Base-by-base conservation (phyloP, 2,113 vertebrate species). In the Sinocyclocheilus rhinocerous region DNA sequence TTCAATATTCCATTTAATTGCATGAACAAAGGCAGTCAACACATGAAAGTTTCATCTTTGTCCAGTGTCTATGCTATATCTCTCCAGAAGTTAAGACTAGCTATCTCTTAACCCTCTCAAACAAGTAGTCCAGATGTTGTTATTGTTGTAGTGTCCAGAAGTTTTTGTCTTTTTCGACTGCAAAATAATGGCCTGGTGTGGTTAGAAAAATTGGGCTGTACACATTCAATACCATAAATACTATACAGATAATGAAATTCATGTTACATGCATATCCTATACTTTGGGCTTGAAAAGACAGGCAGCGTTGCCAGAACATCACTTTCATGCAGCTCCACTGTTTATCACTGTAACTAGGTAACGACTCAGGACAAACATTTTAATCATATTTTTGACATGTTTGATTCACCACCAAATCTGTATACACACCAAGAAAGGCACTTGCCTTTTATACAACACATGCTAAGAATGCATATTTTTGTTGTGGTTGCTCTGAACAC, bases 291-390 rank as follows among this genome's bases (percentile, higher is more conserved):
- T n/a, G 8, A 61, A n/a, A 61, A 61, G 57, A n/a, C 57, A 59
- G 57, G 57, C 57, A 22, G 57, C 20, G 0, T 61, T 61, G 8
- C 2, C 22, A 61, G 57, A n/a, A 61, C 57, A 10, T 0, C 8
- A n/a, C 57, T 61, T 61, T 61, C 57, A 61, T n/a, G 57, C 15
- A 69, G 29, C 6, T 70, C 16, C 67, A 39, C 67, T 39, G 67
- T 70, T 70, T 70, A 70, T 4, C 67, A 36, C 16, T 70, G 67
- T 70, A 10, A 70, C 67, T 70, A 70, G 67, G 67, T 29, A 70
- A 70, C 29, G 8, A 36, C 29, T 70, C 67, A 70, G 2, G 13
- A 16, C 65, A 29, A 36, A 70, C 29, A 70, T 20, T 36, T 36
- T 20, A 70, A 20, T 70, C 29, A 70, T 70, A 70, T 70, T 36